Evolutionary conservation across 2,888 invertebrate species (phyloP).

Genomic region (Hyposoter didymator): DNA sequence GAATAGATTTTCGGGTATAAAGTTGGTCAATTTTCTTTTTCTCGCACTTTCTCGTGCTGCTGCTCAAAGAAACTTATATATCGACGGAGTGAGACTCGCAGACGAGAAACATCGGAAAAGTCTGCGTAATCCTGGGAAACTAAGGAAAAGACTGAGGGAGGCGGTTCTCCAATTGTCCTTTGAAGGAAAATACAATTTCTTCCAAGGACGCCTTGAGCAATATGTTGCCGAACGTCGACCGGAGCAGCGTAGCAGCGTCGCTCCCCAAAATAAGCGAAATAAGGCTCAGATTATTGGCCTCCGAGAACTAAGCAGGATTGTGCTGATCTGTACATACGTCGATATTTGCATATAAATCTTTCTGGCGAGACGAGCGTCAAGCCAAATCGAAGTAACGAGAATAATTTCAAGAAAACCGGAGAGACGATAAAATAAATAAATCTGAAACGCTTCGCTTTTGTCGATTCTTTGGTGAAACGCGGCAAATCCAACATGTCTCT

Average conservation of each 20-base stretch:
- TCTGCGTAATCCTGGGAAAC: neutral
- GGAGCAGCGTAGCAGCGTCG: conserved; percentile 14
- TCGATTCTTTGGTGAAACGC: neutral
- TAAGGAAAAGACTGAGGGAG: neutral
- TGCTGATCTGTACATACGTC: conserved; percentile 4
- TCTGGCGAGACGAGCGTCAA: conserved; percentile 20
- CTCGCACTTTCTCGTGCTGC: conserved; percentile 17
- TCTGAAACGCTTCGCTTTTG: neutral
- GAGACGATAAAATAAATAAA: neutral
- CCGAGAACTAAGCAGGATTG: neutral
- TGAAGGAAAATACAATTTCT: conserved; percentile 48
- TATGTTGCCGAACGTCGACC: conserved; percentile 48
- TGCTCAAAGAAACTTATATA: conserved; percentile 10
- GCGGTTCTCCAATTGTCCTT: conserved; percentile 28
- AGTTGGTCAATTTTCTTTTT: conserved; percentile 47
- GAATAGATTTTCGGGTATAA: conserved; percentile 53
- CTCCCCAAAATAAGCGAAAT: conserved; percentile 31
- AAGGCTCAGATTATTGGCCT: conserved; percentile 54
- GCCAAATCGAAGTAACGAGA: conserved; percentile 53
- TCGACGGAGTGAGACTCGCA: conserved; percentile 2
- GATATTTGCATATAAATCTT: conserved; percentile 22
- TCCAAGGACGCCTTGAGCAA: conserved; percentile 51
- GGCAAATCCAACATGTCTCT: conserved; percentile 4
- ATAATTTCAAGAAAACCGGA: conserved; percentile 23
- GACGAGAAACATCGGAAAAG: conserved; percentile 7